These are phyloP conservation scores for Anastatus disparis DNA, from an alignment of 1,140 invertebrate species.

Conservation along the genomic window DNA sequence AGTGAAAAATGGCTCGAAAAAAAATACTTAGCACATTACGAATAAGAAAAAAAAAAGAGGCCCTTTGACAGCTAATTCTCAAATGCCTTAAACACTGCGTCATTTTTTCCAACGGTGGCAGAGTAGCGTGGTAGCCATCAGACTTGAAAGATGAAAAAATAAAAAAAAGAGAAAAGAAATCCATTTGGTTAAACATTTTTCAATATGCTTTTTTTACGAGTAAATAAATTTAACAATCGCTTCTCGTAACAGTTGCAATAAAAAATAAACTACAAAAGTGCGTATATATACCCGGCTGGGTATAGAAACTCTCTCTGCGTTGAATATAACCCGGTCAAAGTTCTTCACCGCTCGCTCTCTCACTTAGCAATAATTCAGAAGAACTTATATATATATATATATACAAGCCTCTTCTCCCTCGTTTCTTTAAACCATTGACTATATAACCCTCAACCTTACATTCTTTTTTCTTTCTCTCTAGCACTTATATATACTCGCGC, in stretches of 20 bases:
- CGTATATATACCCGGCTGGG: background rate
- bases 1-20: constrained; percentile 12
- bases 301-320: background rate
- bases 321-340: constrained; percentile 53
- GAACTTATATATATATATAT: no score
- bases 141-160: no score
- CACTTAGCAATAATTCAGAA: constrained; percentile 62
- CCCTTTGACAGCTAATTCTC: background rate
- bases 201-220: constrained; percentile 40
- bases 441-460: constrained; percentile 39
- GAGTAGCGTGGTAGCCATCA: background rate
- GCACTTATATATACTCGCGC: constrained; percentile 51
- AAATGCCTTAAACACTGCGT: no score
- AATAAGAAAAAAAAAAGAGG: constrained; percentile 17
- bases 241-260: constrained; percentile 15
- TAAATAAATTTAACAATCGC: constrained; percentile 39
- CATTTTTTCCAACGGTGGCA: background rate
- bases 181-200: constrained; percentile 26
- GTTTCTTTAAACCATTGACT: constrained; percentile 52
- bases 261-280: constrained; percentile 1
- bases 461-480: constrained; percentile 45
- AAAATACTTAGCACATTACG: constrained; percentile 18
- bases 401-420: constrained; percentile 43
- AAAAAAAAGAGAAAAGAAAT: no score
- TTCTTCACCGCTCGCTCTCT: no score